A percentile compares a stretch with the other conserved stretches of the same genome.
These are phyloP conservation scores for Euzetes globulus DNA, from an alignment of 2,888 invertebrate genomes.

Conservation along the genomic window DNA sequence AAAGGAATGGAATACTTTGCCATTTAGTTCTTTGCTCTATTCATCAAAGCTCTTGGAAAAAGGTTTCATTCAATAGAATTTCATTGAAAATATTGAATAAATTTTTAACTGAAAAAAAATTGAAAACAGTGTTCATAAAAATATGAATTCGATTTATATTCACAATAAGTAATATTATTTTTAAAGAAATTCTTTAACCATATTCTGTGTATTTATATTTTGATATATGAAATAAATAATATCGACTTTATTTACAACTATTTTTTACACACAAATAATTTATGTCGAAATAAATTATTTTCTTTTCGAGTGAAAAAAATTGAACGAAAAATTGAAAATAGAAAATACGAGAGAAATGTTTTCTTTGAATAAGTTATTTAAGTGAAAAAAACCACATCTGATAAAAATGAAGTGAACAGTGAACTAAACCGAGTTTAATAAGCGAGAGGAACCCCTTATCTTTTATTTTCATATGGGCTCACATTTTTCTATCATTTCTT, in stretches of 20 bases:
- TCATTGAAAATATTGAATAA: not conserved
- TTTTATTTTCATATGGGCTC: constrained; percentile 16
- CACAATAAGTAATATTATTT: constrained; percentile 10
- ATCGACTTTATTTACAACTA: not conserved
- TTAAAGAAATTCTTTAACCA: not conserved
- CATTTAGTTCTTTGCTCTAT: too few relatives aligned
- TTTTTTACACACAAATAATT: constrained; percentile 17
- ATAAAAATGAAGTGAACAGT: not conserved
- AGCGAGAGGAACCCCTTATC: constrained; percentile 5
- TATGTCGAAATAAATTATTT: constrained; percentile 22
- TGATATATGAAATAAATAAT: constrained; percentile 16
- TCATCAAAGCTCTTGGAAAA: too few relatives aligned
- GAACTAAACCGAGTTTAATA: constrained; percentile 14
- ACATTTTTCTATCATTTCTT: not conserved
- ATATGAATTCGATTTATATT: constrained; percentile 2
- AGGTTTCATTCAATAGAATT: too few relatives aligned
- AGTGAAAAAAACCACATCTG: constrained; percentile 23
- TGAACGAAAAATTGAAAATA: not conserved
- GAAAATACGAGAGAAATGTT: not conserved
- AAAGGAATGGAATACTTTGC: too few relatives aligned
- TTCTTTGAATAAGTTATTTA: constrained; percentile 22
- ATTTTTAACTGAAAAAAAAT: not conserved
- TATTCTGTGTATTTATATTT: not conserved
- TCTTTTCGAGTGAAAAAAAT: not conserved
- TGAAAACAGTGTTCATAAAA: constrained; percentile 6